These are phyloP conservation scores for Scomberomorus guttatus DNA, from an alignment of 2,797 vertebrate genomes.

Conservation along the genomic window DNA sequence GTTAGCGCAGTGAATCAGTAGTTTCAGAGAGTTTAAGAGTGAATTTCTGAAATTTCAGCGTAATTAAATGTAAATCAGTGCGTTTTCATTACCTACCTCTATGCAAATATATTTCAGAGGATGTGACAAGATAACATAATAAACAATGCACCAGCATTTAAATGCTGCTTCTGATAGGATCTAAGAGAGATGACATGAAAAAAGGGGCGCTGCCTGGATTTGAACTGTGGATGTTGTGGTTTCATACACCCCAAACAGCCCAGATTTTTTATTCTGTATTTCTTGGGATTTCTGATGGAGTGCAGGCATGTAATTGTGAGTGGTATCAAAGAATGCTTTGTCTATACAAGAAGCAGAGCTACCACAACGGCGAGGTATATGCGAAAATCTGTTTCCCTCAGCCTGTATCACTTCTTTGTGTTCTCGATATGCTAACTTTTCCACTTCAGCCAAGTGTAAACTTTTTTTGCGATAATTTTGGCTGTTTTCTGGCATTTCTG, in stretches of 20 bases:
- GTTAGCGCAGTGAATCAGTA: conserved; percentile 7
- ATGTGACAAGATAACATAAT: neutral
- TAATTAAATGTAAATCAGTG: no score
- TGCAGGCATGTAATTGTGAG: neutral
- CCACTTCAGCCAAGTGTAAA: no score
- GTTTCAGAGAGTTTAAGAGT: conserved; percentile 15
- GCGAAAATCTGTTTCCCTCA: neutral
- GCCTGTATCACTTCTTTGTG: neutral
- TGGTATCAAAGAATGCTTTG: neutral
- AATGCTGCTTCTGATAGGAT: neutral
- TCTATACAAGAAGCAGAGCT: neutral
- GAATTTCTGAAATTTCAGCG: neutral
- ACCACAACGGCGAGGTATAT: neutral
- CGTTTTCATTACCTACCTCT: neutral
- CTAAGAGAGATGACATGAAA: neutral
- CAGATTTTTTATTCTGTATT: neutral
- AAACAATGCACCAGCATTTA: neutral
- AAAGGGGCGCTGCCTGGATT: neutral
- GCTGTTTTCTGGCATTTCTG: neutral
- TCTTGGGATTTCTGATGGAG: neutral
- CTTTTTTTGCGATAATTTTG: no score
- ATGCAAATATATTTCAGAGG: neutral
- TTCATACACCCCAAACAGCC: neutral
- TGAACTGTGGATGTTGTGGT: neutral
- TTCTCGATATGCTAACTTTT: neutral